Evolutionary conservation across 2,797 vertebrate species (phyloP).

Genomic region (Lepidocolaptes lacrymiger): DNA sequence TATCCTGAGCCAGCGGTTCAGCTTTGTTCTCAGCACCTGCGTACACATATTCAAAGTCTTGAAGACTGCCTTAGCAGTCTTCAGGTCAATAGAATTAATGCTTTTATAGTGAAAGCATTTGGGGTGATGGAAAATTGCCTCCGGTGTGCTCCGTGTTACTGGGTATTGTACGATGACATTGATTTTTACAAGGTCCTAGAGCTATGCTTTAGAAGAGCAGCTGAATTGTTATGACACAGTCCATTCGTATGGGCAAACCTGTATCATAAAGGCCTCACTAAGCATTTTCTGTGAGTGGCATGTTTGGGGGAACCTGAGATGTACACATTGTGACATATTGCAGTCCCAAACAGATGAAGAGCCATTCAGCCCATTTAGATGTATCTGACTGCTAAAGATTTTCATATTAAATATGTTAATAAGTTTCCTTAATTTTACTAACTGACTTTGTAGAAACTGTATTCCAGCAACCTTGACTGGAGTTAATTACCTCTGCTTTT

Average conservation of each 20-base stretch:
- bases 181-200: neutral
- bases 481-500: neutral
- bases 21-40: neutral
- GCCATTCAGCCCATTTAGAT: neutral
- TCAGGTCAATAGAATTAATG: neutral
- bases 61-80: neutral
- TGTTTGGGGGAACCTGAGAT: neutral
- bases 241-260: neutral
- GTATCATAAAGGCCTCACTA: neutral
- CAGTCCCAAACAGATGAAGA: neutral
- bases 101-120: neutral
- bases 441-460: neutral
- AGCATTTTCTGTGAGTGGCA: neutral
- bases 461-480: slow-evolving; percentile 7
- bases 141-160: neutral
- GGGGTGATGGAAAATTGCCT: neutral
- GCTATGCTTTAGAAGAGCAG: neutral
- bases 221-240: neutral
- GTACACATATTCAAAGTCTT: neutral
- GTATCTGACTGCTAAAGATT: neutral
- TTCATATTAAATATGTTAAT: neutral
- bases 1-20: accelerated
- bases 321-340: neutral
- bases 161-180: neutral
- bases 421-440: neutral